Evolutionary conservation across 1,140 invertebrate genomes (phyloP), one percentile per base, ranked within the genome.

Genomic region (Portunus trituberculatus): DNA sequence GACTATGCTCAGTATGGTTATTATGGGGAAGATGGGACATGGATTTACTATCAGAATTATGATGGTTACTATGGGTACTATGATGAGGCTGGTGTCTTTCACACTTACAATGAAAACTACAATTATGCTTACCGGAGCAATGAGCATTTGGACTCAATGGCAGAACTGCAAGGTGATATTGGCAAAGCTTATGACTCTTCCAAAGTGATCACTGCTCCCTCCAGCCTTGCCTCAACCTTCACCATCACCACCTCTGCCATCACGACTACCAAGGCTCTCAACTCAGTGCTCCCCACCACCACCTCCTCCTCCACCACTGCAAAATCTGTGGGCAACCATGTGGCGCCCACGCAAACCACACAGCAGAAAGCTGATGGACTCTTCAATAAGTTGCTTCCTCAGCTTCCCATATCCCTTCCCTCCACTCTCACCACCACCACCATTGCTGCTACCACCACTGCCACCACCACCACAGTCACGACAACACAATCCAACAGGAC

Each of bases 41-140:
- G 96, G 76, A 96, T 95, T 48, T 96, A 96, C 93, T 96, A 96
- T 95, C 93, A 96, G 8, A 96, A 97, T 59, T 96, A 96, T 95
- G 96, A 96, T 88, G 96, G 96, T 90, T 97, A 96, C 96, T 97
- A 97, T 90, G 96, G 97, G 95, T 97, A 97, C 94, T 97, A 97
- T 94, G 97, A 97, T 96, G 97, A 97, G 97, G 97, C 96, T 97
- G 97, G 97, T 90, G 96, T 93, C 88, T 95, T 96, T 97, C 97
- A 96, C 97, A 97, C 96, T 95, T 96, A 96, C 91, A 98, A 98
- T 97, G 98, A 98, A 97, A 97, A 98, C 96, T 98, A 97, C 96
- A 98, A 98, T 97, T 98, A 98, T 97, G 97, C 97, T 96, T 98
- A 98, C 97, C 97, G 97, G 95, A 98, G 98, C 97, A 97, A 97